phyloP scores from a whole-genome alignment of 1,140 invertebrate genomes.

The Eriocheir sinensis region DNA sequence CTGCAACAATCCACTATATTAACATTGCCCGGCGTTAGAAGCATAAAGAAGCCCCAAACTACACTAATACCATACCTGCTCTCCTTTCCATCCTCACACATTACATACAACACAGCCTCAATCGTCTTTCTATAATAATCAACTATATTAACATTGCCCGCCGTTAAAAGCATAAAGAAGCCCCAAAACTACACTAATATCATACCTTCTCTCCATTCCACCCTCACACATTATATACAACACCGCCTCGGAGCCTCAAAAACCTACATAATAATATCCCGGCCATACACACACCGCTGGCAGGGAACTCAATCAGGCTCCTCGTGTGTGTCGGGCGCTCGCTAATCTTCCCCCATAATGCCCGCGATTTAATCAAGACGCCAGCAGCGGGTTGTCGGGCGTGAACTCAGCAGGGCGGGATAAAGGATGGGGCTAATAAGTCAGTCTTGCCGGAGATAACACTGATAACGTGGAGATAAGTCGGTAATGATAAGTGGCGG shows the following conservation, averaged over 20 bases:
- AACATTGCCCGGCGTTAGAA: too few species aligned
- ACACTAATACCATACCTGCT: too few species aligned
- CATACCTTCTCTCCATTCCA: too few species aligned
- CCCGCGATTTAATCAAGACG: neutral
- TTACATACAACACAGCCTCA: too few species aligned
- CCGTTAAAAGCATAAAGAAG: too few species aligned
- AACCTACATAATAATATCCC: neutral
- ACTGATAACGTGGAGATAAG: neutral
- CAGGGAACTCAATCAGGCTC: neutral
- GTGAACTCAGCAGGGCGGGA: neutral
- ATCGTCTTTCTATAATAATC: too few species aligned
- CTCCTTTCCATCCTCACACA: too few species aligned
- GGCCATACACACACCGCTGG: neutral
- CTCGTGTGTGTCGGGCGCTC: neutral
- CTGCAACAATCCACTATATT: too few species aligned
- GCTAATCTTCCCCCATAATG: constrained; percentile 12
- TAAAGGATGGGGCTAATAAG: constrained; percentile 7
- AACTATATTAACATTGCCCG: too few species aligned
- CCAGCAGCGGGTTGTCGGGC: neutral
- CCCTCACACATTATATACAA: too few species aligned
- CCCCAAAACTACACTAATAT: neutral
- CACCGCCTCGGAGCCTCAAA: neutral
- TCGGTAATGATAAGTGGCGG: neutral
- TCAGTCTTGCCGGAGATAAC: neutral
- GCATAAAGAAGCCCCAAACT: too few species aligned